Percentiles rank a stretch among this genome's conserved stretches.
Conservation (phyloP, 2,888 invertebrate species). For the Aleiodes leptofemur region DNA sequence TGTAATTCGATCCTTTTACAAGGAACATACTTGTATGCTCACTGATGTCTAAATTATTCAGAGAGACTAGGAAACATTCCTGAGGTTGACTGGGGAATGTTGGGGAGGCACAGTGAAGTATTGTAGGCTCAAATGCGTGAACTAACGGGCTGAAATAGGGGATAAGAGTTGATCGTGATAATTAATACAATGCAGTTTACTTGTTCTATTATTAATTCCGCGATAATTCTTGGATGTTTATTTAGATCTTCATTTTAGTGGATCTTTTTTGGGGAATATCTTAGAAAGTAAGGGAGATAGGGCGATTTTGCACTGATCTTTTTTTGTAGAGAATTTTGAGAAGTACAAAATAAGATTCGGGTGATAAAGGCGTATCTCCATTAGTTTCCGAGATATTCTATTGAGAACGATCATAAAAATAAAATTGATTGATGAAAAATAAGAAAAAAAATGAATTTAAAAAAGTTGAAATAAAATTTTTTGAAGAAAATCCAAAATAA, state of each 20-base stretch:
- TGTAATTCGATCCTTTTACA: conserved; percentile 8
- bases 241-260: not conserved
- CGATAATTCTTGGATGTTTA: not conserved
- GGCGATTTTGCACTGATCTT: too few species aligned
- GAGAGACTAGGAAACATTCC: conserved; percentile 2
- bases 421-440: too few species aligned
- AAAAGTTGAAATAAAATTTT: too few species aligned
- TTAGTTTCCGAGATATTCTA: too few species aligned
- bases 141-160: not conserved
- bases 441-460: too few species aligned
- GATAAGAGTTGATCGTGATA: conserved; percentile 6
- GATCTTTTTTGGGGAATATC: too few species aligned
- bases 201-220: not conserved
- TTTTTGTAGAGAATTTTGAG: too few species aligned
- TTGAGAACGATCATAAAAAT: too few species aligned
- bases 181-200: not conserved
- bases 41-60: conserved; percentile 13
- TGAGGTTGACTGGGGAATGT: conserved; percentile 21
- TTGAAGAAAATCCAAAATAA: too few species aligned
- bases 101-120: conserved; percentile 10
- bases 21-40: not conserved
- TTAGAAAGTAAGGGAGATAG: too few species aligned
- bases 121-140: not conserved
- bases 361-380: too few species aligned
- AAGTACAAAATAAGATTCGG: too few species aligned